Percentiles rank a stretch among this genome's conserved stretches.
Conservation (phyloP, 2,113 vertebrate genomes). For the Eolophus roseicapilla region DNA sequence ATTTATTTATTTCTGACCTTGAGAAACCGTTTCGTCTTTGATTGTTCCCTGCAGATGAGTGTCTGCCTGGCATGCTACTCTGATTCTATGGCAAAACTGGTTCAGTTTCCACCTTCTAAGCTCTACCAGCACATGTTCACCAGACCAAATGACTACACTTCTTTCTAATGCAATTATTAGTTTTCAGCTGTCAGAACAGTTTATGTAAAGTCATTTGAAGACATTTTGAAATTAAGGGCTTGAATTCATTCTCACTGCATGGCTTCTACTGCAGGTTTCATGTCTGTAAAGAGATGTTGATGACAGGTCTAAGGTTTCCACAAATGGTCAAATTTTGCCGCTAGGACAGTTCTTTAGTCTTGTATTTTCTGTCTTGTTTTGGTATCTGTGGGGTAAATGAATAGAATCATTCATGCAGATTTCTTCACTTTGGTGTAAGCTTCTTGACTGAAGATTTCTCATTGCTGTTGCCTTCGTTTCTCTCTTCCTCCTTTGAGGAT, state of each 20-base stretch:
- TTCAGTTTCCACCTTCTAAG: background rate
- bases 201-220: background rate
- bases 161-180: background rate
- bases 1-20: background rate
- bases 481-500: background rate
- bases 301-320: background rate
- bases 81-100: background rate
- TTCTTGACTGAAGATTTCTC: background rate
- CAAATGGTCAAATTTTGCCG: background rate
- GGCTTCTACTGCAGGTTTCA: background rate
- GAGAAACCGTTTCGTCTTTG: background rate
- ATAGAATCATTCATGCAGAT: fast-evolving
- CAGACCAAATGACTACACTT: background rate
- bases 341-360: background rate
- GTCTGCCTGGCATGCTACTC: background rate
- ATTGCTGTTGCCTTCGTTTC: background rate
- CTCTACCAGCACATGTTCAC: background rate
- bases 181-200: background rate
- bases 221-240: background rate
- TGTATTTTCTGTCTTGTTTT: background rate
- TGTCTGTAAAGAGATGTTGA: background rate
- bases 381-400: background rate
- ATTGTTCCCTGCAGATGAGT: background rate
- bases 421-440: background rate
- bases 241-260: background rate